phyloP scores from a whole-genome alignment of 2,888 invertebrate genomes.

The Perithous albicinctus region DNA sequence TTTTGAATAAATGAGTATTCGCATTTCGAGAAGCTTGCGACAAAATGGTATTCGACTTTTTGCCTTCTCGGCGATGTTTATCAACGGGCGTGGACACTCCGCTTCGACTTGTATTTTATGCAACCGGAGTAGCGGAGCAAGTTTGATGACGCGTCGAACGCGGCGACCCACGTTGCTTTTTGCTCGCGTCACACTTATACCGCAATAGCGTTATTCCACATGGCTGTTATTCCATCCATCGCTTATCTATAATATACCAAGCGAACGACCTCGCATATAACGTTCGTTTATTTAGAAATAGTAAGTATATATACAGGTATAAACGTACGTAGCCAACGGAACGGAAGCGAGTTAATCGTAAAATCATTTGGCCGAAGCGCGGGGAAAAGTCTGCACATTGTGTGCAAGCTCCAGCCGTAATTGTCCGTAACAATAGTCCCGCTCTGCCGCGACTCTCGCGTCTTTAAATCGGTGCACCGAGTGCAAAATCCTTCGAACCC shows the following conservation, averaged over 20 bases:
- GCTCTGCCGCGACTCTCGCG: constrained; percentile 4
- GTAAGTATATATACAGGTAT: too few relatives aligned
- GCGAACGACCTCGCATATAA: not conserved
- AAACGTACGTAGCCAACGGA: not conserved
- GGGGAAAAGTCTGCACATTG: not conserved
- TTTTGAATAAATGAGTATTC: too few relatives aligned
- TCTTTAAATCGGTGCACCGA: constrained; percentile 11
- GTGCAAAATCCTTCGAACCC: not conserved
- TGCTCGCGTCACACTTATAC: constrained; percentile 13
- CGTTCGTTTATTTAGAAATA: not conserved
- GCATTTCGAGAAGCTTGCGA: too few relatives aligned
- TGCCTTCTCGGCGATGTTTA: too few relatives aligned
- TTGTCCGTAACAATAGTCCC: constrained; percentile 41
- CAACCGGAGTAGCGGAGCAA: constrained; percentile 33
- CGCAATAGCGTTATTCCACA: constrained; percentile 31
- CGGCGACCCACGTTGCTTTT: constrained; percentile 20
- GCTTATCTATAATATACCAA: constrained; percentile 1
- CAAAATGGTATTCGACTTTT: too few relatives aligned
- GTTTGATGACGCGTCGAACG: constrained; percentile 21
- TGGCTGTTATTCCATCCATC: constrained; percentile 19
- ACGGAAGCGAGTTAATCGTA: constrained; percentile 36
- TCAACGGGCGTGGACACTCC: not conserved
- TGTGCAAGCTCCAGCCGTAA: constrained; percentile 45
- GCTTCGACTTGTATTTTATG: constrained; percentile 22
- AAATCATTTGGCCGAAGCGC: constrained; percentile 21